Conservation (phyloP, 1,140 invertebrate genomes). For the Capitella teleta region DNA sequence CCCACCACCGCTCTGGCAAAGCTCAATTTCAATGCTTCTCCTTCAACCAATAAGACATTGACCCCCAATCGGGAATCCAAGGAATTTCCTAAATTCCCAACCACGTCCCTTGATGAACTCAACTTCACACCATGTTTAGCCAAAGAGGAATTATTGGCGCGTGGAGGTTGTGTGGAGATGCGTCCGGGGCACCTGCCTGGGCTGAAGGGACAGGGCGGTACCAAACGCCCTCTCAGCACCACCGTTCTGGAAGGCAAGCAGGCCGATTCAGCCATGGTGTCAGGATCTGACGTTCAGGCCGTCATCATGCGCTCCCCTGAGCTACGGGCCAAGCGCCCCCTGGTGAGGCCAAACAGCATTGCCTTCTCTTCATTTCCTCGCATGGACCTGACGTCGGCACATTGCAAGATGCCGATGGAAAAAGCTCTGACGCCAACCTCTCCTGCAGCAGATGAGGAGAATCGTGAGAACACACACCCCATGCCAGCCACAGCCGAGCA, state of each 20-base stretch:
- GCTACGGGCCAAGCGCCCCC: constrained; percentile 23
- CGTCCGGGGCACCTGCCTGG: not conserved
- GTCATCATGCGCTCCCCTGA: constrained; percentile 29
- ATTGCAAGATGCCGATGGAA: not conserved
- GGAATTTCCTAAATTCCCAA: constrained; percentile 19
- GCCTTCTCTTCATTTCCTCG: constrained; percentile 36
- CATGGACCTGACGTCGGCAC: constrained; percentile 23
- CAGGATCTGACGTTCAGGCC: not conserved
- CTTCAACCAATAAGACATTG: constrained; percentile 9
- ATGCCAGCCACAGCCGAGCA: not conserved
- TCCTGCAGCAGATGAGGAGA: not conserved
- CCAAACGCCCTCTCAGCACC: constrained; percentile 4
- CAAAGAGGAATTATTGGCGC: constrained; percentile 10
- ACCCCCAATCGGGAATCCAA: not conserved
- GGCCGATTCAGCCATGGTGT: not conserved
- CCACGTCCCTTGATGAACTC: constrained; percentile 35
- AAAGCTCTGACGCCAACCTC: not conserved
- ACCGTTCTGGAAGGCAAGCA: constrained; percentile 2
- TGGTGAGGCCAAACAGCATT: constrained; percentile 36
- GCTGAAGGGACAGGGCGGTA: not conserved
- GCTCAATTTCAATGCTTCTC: constrained; percentile 33
- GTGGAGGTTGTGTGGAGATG: constrained; percentile 5
- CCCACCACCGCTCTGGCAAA: constrained; percentile 41
- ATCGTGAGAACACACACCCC: not conserved
- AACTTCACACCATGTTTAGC: constrained; percentile 36